Percentiles rank a stretch among this genome's conserved stretches.
phyloP scores from a whole-genome alignment of 2,797 vertebrate species.

The Sphenodon punctatus region DNA sequence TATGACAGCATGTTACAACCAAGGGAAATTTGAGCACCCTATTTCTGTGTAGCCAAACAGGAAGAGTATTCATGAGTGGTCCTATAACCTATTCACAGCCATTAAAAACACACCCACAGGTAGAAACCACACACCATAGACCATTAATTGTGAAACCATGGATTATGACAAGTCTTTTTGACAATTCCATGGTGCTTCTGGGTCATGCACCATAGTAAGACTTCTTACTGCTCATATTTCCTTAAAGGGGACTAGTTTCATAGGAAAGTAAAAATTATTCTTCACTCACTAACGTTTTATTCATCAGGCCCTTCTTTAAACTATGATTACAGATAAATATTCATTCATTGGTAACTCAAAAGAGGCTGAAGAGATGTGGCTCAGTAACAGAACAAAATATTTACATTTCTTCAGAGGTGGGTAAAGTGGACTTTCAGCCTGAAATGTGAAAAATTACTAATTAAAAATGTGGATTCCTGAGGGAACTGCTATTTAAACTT shows the following conservation, averaged over 20 bases:
- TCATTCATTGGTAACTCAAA: neutral
- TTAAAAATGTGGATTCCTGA: neutral
- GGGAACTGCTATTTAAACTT: neutral
- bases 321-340: neutral
- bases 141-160: rapidly evolving
- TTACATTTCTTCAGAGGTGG: neutral
- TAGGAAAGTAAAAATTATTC: neutral
- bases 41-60: too few species aligned
- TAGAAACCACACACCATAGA: neutral
- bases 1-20: too few species aligned
- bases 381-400: neutral
- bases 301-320: neutral
- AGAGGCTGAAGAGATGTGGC: neutral
- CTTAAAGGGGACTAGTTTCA: too few species aligned
- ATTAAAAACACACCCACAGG: too few species aligned
- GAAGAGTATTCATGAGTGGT: too few species aligned
- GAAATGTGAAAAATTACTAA: neutral
- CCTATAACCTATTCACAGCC: too few species aligned
- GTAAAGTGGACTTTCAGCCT: neutral
- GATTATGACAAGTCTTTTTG: rapidly evolving
- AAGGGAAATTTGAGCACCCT: too few species aligned
- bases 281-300: neutral
- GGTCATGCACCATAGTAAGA: neutral
- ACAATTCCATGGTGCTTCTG: rapidly evolving
- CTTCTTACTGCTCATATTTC: neutral